phyloP scores from a whole-genome alignment of 2,113 vertebrate genomes.

The Macroglossus sobrinus region DNA sequence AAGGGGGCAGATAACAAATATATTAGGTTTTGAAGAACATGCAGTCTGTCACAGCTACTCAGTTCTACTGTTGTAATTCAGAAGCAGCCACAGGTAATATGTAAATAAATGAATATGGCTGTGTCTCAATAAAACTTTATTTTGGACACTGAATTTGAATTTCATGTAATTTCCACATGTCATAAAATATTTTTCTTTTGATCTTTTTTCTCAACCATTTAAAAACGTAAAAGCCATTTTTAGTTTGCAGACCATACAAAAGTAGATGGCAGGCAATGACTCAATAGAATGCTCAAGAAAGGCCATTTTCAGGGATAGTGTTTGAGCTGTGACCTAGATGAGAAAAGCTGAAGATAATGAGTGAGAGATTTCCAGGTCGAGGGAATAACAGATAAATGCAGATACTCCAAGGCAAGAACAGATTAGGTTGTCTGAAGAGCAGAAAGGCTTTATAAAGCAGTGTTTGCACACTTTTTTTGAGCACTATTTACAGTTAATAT shows the following conservation, averaged over 20 bases:
- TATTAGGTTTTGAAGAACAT: not conserved
- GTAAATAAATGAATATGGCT: not conserved
- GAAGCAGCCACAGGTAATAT: not conserved
- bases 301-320: not conserved
- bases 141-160: not conserved
- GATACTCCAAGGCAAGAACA: not conserved
- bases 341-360: not conserved
- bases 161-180: not conserved
- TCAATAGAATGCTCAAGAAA: not conserved
- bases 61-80: not conserved
- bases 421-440: not conserved
- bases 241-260: not conserved
- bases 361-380: not conserved
- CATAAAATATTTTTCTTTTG: not conserved
- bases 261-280: not conserved
- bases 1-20: not conserved
- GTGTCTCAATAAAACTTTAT: not conserved
- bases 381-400: not conserved
- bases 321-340: not conserved
- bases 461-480: not conserved
- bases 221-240: not conserved
- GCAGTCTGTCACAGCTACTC: not conserved
- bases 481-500: not conserved
- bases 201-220: not conserved
- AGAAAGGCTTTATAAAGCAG: not conserved